Evolutionary conservation across 2,888 invertebrate species (phyloP), one percentile per base, ranked within the genome.

Genomic region (Lampropteryx suffumata): DNA sequence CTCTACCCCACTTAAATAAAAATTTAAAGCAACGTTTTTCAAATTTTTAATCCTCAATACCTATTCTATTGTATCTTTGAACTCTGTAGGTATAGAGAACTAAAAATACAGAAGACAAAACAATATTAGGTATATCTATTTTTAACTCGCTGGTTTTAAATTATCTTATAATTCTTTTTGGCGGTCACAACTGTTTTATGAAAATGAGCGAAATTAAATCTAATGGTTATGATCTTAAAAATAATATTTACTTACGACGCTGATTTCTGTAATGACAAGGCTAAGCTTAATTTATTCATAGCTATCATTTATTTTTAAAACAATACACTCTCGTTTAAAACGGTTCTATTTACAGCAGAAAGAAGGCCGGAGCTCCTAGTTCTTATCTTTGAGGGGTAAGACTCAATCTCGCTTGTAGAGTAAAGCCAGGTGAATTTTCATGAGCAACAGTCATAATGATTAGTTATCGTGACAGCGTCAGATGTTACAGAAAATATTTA

Each of bases 391-490:
- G 41, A 4, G 34, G n/a, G 5, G 28, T 29, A 53, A 24, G 44
- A 33, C 24, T 32, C 1, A 36, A 27, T 2, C 32, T 45, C 24
- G 35, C 40, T 24, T 39, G 32, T 2, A 40, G 17, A 36, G 13
- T 21, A 33, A 32, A 7, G 13, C 30, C 44, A 32, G 40, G 48
- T 41, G 11, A 36, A 35, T 53, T 48, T 44, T 32, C 26, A 43
- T 24, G 24, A 24, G 14, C 33, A 11, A 39, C 36, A 36, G 39
- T 48, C 52, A 35, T 53, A 40, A 41, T 44, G 35, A 48, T 44
- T 53, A 48, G 40, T 55, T 57, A 57, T 61, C 52, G 53, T 56
- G 60, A 61, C 60, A 61, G 45, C 51, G 49, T 51, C 26, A 46
- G 42, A 47, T 50, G 55, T 40, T 40, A 39, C 41, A 48, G 46